Percentiles rank a stretch among this genome's conserved stretches.
Conservation (phyloP, 92 coral and sea anemone species). For the Zoanthus sociatus region DNA sequence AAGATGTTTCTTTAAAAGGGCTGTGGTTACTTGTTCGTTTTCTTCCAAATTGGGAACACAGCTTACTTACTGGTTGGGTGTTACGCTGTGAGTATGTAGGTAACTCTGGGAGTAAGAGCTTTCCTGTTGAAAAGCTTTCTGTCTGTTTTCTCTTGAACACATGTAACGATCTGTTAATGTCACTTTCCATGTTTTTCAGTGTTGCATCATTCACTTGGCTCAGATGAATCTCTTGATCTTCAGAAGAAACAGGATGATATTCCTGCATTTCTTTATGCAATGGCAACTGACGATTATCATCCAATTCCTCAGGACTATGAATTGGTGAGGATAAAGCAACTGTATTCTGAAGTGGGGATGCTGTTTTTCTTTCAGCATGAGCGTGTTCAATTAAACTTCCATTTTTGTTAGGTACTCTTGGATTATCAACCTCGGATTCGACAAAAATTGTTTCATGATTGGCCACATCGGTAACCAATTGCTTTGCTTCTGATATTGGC, state of each 20-base stretch:
- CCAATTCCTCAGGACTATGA: neutral
- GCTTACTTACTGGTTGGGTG: constrained; percentile 31
- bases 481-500: neutral
- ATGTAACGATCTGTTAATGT: constrained; percentile 10
- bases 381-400: neutral
- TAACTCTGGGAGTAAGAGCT: constrained; percentile 35
- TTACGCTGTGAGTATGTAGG: constrained; percentile 14
- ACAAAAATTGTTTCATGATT: neutral
- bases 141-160: constrained; percentile 19
- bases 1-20: constrained; percentile 19
- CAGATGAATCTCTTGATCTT: constrained; percentile 8
- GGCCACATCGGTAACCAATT: neutral
- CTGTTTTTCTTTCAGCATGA: neutral
- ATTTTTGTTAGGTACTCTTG: neutral
- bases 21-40: constrained; percentile 26
- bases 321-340: neutral
- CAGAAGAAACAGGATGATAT: neutral
- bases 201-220: constrained; percentile 30
- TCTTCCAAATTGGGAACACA: constrained; percentile 44
- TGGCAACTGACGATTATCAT: neutral
- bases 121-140: constrained; percentile 26
- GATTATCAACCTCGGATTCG: neutral
- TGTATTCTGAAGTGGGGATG: neutral
- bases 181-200: constrained; percentile 15
- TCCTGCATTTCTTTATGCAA: neutral